These are phyloP conservation scores for Syngnathus rostellatus DNA, from an alignment of 2,797 vertebrate species.

Conservation along the genomic window DNA sequence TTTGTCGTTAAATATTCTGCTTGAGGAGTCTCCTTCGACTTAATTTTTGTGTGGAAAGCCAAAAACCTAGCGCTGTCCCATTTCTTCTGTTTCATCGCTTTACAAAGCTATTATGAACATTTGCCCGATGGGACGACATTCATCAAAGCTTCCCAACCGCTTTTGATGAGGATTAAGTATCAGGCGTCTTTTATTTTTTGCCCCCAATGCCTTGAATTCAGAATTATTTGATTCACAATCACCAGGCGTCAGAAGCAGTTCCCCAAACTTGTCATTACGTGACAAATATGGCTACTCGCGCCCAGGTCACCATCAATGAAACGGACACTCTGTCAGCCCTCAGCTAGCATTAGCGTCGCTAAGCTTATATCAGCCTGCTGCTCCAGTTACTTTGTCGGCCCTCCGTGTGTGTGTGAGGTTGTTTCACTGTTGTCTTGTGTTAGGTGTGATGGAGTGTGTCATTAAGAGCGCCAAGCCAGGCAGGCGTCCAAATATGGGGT, in stretches of 20 bases:
- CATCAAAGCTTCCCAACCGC: not conserved
- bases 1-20: not conserved
- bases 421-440: slow-evolving; percentile 16
- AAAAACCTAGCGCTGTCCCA: not conserved
- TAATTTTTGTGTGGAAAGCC: not conserved
- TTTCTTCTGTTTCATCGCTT: not conserved
- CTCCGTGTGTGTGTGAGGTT: slow-evolving; percentile 3
- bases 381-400: slow-evolving; percentile 17
- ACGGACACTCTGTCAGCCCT: slow-evolving; percentile 2
- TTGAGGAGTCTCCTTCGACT: not conserved
- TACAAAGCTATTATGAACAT: not conserved
- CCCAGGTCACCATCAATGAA: not conserved
- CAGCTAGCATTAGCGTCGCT: not conserved
- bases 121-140: not conserved
- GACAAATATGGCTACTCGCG: slow-evolving; percentile 1
- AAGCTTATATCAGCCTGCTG: slow-evolving; percentile 10
- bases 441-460: slow-evolving; percentile 49
- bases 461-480: slow-evolving; percentile 31
- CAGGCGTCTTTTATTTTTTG: not conserved
- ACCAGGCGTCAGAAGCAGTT: not conserved
- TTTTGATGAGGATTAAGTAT: not conserved
- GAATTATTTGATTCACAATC: not conserved
- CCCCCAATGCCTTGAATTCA: not conserved
- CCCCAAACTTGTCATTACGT: not conserved
- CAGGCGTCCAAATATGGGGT: slow-evolving; percentile 14